A percentile compares a stretch with the other conserved stretches of the same genome.
Evolutionary conservation across 2,888 invertebrate species (phyloP).

Genomic region (Acleris emargana): DNA sequence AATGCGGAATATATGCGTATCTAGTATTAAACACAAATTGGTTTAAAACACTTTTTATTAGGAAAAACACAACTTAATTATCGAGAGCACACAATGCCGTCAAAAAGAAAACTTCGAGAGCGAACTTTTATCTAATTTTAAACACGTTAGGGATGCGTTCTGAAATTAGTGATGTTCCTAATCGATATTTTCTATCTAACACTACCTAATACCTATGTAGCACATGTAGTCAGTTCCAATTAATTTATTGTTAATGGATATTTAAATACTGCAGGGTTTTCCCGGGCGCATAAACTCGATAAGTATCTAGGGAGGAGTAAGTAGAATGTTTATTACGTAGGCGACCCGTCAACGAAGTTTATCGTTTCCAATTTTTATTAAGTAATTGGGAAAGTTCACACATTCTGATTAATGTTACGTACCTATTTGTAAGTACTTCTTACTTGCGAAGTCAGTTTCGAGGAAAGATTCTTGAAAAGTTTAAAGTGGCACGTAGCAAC

Average conservation of each 20-base stretch:
- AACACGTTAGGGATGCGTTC: too few species aligned
- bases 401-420: constrained; percentile 31
- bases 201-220: too few species aligned
- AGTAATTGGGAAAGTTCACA: constrained; percentile 36
- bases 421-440: constrained; percentile 11
- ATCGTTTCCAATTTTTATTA: constrained; percentile 40
- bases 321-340: constrained; percentile 38
- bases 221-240: neutral
- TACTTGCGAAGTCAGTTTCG: constrained; percentile 6
- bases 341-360: constrained; percentile 39
- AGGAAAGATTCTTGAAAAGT: neutral
- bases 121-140: too few species aligned
- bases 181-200: too few species aligned
- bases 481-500: neutral
- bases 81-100: too few species aligned
- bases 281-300: constrained; percentile 24
- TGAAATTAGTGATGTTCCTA: too few species aligned
- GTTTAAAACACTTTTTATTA: too few species aligned
- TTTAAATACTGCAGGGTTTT: neutral
- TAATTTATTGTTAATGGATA: constrained; percentile 1
- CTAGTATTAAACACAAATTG: too few species aligned
- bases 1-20: too few species aligned
- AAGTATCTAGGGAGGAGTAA: constrained; percentile 31
- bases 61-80: too few species aligned
- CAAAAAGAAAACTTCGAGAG: too few species aligned